Evolutionary conservation across 2,888 invertebrate species (phyloP), one percentile per base, ranked within the genome.

Genomic region (Sphaerophoria taeniata): DNA sequence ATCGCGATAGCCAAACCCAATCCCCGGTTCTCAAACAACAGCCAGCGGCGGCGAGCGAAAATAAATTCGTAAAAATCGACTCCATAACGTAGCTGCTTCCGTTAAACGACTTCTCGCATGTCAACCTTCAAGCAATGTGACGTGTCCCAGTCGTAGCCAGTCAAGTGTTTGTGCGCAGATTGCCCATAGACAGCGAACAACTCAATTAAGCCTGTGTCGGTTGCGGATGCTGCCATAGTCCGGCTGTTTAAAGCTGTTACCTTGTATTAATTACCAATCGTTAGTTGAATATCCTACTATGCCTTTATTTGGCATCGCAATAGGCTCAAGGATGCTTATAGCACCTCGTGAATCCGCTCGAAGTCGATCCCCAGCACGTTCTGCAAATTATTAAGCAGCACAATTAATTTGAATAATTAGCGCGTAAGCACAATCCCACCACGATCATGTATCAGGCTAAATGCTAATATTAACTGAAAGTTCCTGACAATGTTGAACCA

Each of bases 331-430:
- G 36, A 67, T 39, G 53, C 45, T 60, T 60, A 43, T 39, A 43
- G 36, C 58, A 39, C 58, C 56, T 51, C 45, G 14, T 60, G 49
- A 56, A 55, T 61, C 60, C 6, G 7, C 49, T 75, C 65, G 53
- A 65, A 58, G 16, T 39, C 60, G 70, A 60, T 58, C 63, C 53
- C 63, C 47, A 79, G 69, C 86, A 86, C 86, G 82, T 82, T 78
- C 70, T 71, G 75, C 82, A 87, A 82, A 84, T 88, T 88, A 88
- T 87, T 87, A 87, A 87, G 87, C 87, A 87, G 79, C 53, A 84
- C 87, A 87, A 88, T 88, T 88, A 88, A 88, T 88, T 88, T 88
- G 87, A 87, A 88, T 88, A 88, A 88, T 88, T 88, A 87, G 87
- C 86, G 79, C 83, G 84, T 77, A 83, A 79, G 80, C 86, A 88